A percentile compares a stretch with the other conserved stretches of the same genome.
phyloP scores from a whole-genome alignment of 2,888 invertebrate species.

The Trissolcus brochymenae region DNA sequence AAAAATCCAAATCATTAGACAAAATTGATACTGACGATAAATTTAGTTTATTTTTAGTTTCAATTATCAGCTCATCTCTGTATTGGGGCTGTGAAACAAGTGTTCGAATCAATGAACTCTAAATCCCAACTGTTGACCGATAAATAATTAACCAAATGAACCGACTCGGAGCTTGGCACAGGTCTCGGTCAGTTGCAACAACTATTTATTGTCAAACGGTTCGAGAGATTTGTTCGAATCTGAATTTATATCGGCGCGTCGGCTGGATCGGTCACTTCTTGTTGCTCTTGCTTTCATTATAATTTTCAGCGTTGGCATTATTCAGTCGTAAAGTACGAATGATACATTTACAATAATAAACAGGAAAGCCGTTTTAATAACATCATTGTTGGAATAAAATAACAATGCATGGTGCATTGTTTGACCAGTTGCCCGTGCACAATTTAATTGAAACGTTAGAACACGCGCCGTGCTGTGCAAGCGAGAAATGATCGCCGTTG shows the following conservation, averaged over 20 bases:
- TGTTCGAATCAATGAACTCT: too few species aligned
- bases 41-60: too few species aligned
- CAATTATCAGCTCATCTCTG: too few species aligned
- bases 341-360: conserved; percentile 56
- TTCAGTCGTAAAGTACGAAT: conserved; percentile 33
- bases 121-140: too few species aligned
- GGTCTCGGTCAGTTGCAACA: too few species aligned
- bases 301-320: conserved; percentile 4
- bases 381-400: conserved; percentile 57
- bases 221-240: too few species aligned
- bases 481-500: not conserved
- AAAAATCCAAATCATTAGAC: not conserved
- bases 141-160: too few species aligned
- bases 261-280: not conserved
- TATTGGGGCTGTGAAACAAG: too few species aligned
- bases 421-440: conserved; percentile 39
- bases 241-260: too few species aligned
- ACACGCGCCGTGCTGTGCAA: conserved; percentile 42
- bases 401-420: conserved; percentile 54
- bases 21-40: too few species aligned
- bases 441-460: conserved; percentile 47
- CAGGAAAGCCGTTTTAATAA: conserved; percentile 60
- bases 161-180: too few species aligned
- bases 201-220: too few species aligned
- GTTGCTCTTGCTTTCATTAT: not conserved